phyloP scores from a whole-genome alignment of 2,113 vertebrate genomes.

The Bostrychus sinensis region DNA sequence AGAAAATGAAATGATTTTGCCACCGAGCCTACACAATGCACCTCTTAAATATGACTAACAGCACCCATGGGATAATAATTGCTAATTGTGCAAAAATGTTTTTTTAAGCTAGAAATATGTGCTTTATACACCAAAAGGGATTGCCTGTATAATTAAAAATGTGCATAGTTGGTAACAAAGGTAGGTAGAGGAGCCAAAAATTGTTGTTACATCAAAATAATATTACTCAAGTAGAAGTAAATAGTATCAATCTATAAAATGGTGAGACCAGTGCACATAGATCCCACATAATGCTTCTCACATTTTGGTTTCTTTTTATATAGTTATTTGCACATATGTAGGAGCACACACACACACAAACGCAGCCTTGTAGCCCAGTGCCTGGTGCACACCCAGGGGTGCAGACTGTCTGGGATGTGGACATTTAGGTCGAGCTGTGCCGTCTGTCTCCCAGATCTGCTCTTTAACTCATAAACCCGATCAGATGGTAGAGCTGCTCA shows the following conservation, averaged over 20 bases:
- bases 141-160: too few relatives aligned
- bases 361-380: conserved; percentile 8
- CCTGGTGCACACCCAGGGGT: conserved; percentile 48
- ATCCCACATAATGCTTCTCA: too few relatives aligned
- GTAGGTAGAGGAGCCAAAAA: too few relatives aligned
- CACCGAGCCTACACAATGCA: not conserved
- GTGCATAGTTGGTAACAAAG: too few relatives aligned
- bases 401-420: conserved; percentile 45
- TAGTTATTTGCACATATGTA: not conserved
- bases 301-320: not conserved
- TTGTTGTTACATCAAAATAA: too few relatives aligned
- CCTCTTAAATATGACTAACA: not conserved
- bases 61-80: not conserved
- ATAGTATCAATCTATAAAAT: too few relatives aligned
- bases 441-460: conserved; percentile 56
- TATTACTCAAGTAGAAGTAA: too few relatives aligned
- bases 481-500: conserved; percentile 52
- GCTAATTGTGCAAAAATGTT: not conserved
- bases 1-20: not conserved
- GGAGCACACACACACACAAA: not conserved
- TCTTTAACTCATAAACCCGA: conserved; percentile 57
- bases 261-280: too few relatives aligned
- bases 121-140: not conserved
- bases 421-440: conserved; percentile 58
- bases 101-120: not conserved